These are phyloP conservation scores for Andrena haemorrhoa DNA, from an alignment of 2,888 invertebrate genomes.

Conservation along the genomic window DNA sequence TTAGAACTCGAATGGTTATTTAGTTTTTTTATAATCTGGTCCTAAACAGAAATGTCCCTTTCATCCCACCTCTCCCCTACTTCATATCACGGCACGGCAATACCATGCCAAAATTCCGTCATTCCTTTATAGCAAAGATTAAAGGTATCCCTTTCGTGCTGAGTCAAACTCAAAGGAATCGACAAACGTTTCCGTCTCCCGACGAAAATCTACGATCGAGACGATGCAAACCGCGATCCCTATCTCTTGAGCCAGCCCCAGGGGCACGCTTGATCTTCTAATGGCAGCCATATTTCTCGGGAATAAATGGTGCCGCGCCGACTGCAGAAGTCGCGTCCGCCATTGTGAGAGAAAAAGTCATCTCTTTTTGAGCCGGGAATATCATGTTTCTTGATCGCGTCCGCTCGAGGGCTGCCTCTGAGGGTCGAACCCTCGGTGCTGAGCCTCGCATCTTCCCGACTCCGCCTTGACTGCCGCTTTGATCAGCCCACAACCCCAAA, in stretches of 20 bases:
- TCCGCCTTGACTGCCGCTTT: constrained; percentile 82
- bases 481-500: constrained; percentile 81
- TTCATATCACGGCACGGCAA: too few species aligned
- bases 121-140: too few species aligned
- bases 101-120: too few species aligned
- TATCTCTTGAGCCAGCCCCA: not conserved
- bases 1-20: too few species aligned
- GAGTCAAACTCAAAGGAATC: not conserved
- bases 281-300: constrained; percentile 43
- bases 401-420: constrained; percentile 64
- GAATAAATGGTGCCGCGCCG: constrained; percentile 41
- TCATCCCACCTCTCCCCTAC: too few species aligned
- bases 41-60: too few species aligned
- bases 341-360: constrained; percentile 81
- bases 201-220: not conserved
- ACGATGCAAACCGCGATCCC: not conserved
- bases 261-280: constrained; percentile 36
- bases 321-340: constrained; percentile 60
- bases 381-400: constrained; percentile 84
- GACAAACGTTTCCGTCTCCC: not conserved
- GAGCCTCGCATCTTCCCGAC: constrained; percentile 82
- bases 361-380: constrained; percentile 80
- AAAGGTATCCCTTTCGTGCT: too few species aligned
- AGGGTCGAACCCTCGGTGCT: constrained; percentile 82
- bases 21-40: too few species aligned